Evolutionary conservation across 1,140 invertebrate genomes (phyloP).

Genomic region (Brachionus paranguensis): DNA sequence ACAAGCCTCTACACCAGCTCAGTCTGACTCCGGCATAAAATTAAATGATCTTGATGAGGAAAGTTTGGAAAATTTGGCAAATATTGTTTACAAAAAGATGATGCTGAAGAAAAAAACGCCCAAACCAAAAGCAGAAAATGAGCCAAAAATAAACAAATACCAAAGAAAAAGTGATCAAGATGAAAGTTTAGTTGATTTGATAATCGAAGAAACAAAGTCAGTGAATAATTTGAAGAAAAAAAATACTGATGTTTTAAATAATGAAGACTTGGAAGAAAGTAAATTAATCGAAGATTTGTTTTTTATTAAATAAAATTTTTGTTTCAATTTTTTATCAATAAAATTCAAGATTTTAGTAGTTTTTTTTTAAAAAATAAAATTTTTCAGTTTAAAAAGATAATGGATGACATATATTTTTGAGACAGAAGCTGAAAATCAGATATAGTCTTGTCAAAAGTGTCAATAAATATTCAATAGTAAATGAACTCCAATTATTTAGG

Average conservation of each 20-base stretch:
- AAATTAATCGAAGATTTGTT: slow-evolving; percentile 40
- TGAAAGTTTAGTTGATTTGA: slow-evolving; percentile 23
- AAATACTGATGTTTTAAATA: neutral
- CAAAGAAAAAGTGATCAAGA: neutral
- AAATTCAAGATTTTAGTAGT: neutral
- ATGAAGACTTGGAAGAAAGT: slow-evolving; percentile 28
- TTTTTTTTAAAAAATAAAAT: neutral
- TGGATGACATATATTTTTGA: too few relatives aligned
- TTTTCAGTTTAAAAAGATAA: neutral
- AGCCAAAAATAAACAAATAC: neutral
- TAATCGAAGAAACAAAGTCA: slow-evolving; percentile 30
- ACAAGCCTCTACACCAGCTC: neutral
- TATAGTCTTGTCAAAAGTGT: too few relatives aligned
- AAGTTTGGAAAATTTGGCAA: slow-evolving; percentile 23
- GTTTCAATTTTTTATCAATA: neutral
- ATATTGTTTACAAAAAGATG: slow-evolving; percentile 37
- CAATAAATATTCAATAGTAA: too few relatives aligned
- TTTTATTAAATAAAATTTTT: slow-evolving; percentile 28
- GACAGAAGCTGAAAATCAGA: too few relatives aligned
- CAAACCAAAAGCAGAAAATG: neutral
- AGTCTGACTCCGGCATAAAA: slow-evolving; percentile 2
- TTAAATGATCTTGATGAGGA: slow-evolving; percentile 15
- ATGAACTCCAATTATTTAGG: too few relatives aligned
- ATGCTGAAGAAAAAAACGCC: neutral
- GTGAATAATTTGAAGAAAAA: neutral